Conservation (phyloP, 2,888 invertebrate genomes). For the Trichopoda pennipes region DNA sequence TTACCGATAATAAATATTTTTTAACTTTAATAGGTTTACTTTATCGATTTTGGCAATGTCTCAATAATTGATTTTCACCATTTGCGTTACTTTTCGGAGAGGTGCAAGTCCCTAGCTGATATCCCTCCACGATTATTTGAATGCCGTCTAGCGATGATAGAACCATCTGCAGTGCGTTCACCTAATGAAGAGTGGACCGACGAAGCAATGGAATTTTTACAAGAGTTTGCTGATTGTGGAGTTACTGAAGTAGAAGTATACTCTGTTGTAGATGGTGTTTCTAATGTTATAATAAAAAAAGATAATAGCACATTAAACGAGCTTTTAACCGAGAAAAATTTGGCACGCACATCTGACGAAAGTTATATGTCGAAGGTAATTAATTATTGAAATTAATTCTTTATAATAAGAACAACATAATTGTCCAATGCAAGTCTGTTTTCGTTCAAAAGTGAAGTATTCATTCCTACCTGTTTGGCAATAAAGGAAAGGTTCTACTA, state of each 20-base stretch:
- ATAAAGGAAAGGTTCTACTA: too few relatives aligned
- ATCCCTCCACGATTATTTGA: constrained; percentile 86
- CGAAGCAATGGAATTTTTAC: constrained; percentile 82
- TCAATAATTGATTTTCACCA: constrained; percentile 81
- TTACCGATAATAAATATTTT: too few relatives aligned
- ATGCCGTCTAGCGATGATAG: constrained; percentile 86
- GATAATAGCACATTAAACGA: constrained; percentile 84
- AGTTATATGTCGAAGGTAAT: constrained; percentile 88
- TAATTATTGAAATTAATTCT: background rate
- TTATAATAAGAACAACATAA: too few relatives aligned
- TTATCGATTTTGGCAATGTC: constrained; percentile 90
- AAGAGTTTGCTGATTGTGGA: constrained; percentile 76
- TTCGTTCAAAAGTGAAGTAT: too few relatives aligned
- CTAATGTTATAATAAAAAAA: constrained; percentile 85
- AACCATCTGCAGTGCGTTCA: constrained; percentile 85
- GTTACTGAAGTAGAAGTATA: constrained; percentile 81
- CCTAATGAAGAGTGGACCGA: constrained; percentile 84
- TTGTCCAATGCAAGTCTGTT: too few relatives aligned
- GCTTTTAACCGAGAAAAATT: constrained; percentile 84
- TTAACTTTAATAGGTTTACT: constrained; percentile 83
- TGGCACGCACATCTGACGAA: constrained; percentile 87
- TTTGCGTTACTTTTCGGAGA: constrained; percentile 80
- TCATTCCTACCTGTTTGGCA: too few relatives aligned
- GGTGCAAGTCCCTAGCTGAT: constrained; percentile 71
- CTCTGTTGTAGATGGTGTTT: constrained; percentile 89